These are phyloP conservation scores for Drosophila serrata DNA, from an alignment of 1,140 invertebrate species.

Conservation along the genomic window DNA sequence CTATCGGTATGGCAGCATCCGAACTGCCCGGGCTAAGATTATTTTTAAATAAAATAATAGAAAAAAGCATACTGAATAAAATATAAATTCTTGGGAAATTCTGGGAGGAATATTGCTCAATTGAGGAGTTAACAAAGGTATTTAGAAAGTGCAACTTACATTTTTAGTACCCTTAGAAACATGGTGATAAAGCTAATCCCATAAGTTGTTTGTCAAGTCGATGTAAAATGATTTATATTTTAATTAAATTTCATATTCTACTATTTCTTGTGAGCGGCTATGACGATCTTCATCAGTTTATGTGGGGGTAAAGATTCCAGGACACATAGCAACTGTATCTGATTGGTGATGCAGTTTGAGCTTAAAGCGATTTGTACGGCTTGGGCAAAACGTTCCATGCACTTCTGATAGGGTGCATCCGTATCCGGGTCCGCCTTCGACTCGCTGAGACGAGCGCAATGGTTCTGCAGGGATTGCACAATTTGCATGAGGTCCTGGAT, in stretches of 20 bases:
- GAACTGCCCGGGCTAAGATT: neutral
- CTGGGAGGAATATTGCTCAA: neutral
- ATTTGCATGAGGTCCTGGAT: slow-evolving; percentile 87
- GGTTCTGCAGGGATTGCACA: slow-evolving; percentile 85
- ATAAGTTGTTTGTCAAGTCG: neutral
- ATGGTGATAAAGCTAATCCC: neutral
- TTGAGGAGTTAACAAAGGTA: neutral
- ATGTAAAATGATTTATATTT: slow-evolving; percentile 15
- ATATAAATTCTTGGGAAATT: neutral
- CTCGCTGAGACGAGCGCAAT: slow-evolving; percentile 84
- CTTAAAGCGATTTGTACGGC: slow-evolving; percentile 90
- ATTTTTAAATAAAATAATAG: neutral
- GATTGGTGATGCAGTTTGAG: slow-evolving; percentile 91
- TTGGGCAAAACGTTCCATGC: slow-evolving; percentile 91
- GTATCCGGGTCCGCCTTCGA: slow-evolving; percentile 51
- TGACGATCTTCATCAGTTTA: slow-evolving; percentile 87
- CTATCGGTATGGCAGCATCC: slow-evolving; percentile 26
- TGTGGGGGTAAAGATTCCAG: slow-evolving; percentile 87
- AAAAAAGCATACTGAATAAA: neutral
- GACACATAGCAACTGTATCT: slow-evolving; percentile 87
- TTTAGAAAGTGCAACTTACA: neutral
- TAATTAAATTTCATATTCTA: slow-evolving; percentile 7
- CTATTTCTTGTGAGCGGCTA: slow-evolving; percentile 84
- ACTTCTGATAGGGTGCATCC: slow-evolving; percentile 85
- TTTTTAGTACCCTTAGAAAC: neutral